Evolutionary conservation across 2,888 invertebrate genomes (phyloP).

Genomic region (Drosophila borealis): DNA sequence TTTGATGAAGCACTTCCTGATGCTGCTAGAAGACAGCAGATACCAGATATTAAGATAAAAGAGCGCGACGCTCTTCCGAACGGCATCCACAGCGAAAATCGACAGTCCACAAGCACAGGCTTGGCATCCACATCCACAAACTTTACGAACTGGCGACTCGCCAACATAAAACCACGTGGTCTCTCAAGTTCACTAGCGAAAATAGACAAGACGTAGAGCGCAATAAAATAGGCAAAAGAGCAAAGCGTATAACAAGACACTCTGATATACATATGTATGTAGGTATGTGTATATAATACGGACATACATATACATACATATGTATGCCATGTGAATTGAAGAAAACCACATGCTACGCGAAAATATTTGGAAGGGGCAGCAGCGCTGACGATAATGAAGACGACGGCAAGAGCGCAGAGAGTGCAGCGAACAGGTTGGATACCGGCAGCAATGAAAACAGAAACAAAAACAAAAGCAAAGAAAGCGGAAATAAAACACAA

Average conservation of each 20-base stretch:
- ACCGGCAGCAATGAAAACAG: constrained; percentile 40
- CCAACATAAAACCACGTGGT: constrained; percentile 77
- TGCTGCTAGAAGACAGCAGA: constrained; percentile 51
- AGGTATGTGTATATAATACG: neutral
- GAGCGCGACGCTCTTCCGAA: constrained; percentile 34
- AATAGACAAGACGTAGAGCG: constrained; percentile 66
- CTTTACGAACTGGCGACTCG: constrained; percentile 34
- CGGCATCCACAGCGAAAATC: constrained; percentile 52
- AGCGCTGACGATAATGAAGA: neutral
- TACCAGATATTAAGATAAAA: constrained; percentile 47
- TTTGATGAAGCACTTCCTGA: constrained; percentile 76
- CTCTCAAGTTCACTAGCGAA: constrained; percentile 71
- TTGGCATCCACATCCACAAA: constrained; percentile 45
- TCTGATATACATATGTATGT: neutral
- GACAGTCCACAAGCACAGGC: constrained; percentile 44
- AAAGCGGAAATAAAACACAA: constrained; percentile 67
- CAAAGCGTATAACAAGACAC: constrained; percentile 43
- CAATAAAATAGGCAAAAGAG: constrained; percentile 60
- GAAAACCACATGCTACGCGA: constrained; percentile 75
- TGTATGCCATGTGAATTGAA: constrained; percentile 60
- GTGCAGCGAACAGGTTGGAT: constrained; percentile 61
- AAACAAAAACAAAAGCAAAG: constrained; percentile 47
- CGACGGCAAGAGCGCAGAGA: constrained; percentile 21
- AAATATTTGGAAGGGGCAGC: constrained; percentile 49
- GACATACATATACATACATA: constrained; percentile 5